Evolutionary conservation across 2,797 vertebrate genomes (phyloP).

Genomic region (Harpagifer antarcticus): DNA sequence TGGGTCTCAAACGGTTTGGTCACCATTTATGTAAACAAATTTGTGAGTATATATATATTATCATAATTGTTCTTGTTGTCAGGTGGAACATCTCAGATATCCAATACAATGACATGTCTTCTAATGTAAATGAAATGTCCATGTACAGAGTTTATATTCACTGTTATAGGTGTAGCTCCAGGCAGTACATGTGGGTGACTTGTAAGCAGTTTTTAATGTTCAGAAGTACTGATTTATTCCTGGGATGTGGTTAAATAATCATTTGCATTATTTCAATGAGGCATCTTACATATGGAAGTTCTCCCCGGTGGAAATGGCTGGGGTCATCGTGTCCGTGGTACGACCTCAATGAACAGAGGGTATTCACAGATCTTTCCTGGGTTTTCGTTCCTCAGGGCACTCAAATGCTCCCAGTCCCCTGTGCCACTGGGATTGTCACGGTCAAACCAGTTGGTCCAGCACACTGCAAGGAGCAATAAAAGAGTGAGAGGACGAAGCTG

Average conservation of each 20-base stretch:
- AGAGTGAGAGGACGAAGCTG: neutral
- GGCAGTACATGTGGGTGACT: slow-evolving; percentile 12
- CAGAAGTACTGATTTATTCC: slow-evolving; percentile 6
- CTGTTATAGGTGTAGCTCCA: slow-evolving; percentile 28
- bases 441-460: slow-evolving; percentile 66
- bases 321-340: slow-evolving; percentile 31
- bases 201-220: slow-evolving; percentile 21
- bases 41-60: no score
- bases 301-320: slow-evolving; percentile 45
- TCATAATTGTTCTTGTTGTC: neutral
- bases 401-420: slow-evolving; percentile 58
- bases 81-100: neutral
- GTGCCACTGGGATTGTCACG: slow-evolving; percentile 32
- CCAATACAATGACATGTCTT: slow-evolving; percentile 1
- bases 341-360: slow-evolving; percentile 44
- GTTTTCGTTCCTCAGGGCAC: neutral
- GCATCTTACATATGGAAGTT: slow-evolving; percentile 32
- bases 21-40: no score
- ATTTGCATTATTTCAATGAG: neutral
- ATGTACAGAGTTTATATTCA: slow-evolving; percentile 18
- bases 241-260: neutral
- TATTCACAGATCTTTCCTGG: slow-evolving; percentile 29
- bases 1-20: no score
- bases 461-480: slow-evolving; percentile 43
- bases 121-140: slow-evolving; percentile 42